phyloP scores from a whole-genome alignment of 2,113 vertebrate genomes.

The Calypte anna region DNA sequence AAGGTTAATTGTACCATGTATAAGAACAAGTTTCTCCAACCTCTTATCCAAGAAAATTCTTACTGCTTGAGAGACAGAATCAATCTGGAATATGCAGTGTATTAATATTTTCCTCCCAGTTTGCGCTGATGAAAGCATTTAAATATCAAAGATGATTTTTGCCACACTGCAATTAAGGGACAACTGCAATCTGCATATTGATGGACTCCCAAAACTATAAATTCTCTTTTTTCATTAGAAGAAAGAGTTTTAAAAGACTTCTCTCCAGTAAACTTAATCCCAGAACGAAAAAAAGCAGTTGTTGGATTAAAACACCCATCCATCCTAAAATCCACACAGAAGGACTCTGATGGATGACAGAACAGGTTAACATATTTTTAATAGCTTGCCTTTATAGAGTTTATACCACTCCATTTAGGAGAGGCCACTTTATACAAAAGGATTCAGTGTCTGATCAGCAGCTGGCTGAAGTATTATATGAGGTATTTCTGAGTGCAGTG shows the following conservation, averaged over 20 bases:
- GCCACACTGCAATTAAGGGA: not conserved
- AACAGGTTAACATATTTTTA: not conserved
- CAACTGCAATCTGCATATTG: not conserved
- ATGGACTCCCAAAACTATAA: not conserved
- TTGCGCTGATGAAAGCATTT: not conserved
- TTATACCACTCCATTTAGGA: not conserved
- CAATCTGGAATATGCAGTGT: not conserved
- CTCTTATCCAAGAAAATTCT: not conserved
- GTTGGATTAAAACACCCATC: not conserved
- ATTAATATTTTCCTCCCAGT: not conserved
- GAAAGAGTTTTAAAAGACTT: not conserved
- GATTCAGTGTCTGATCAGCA: not conserved
- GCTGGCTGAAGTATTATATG: not conserved
- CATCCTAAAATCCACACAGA: not conserved
- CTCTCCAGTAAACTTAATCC: not conserved
- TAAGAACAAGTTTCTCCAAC: not conserved
- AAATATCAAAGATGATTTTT: not conserved
- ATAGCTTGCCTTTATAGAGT: not conserved
- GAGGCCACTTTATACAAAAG: not conserved
- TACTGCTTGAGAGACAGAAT: not conserved
- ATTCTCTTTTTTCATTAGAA: not conserved
- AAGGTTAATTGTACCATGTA: not conserved
- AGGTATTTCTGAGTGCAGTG: not conserved
- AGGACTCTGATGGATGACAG: not conserved
- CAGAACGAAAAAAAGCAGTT: not conserved